Percentiles rank a stretch among this genome's conserved stretches.
Evolutionary conservation across 2,113 vertebrate genomes (phyloP).

Genomic region (Rostratula benghalensis): DNA sequence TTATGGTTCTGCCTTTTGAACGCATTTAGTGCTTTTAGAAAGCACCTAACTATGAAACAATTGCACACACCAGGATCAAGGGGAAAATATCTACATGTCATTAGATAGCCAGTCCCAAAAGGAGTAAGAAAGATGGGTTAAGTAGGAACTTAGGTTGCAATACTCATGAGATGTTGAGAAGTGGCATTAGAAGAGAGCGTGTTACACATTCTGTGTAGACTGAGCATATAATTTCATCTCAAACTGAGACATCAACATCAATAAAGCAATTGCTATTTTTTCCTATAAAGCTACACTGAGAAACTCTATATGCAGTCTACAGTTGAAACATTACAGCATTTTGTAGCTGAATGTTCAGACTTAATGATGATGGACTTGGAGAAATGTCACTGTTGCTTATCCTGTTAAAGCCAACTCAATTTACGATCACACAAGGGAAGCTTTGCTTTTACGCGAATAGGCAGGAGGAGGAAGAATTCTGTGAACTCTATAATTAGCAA

Average conservation of each 20-base stretch:
- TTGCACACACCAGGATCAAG: neutral
- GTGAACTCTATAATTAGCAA: neutral
- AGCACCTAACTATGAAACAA: no score
- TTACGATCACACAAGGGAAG: neutral
- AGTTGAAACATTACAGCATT: neutral
- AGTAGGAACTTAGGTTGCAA: neutral
- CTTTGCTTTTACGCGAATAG: neutral
- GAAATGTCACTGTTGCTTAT: neutral
- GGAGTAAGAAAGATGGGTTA: neutral
- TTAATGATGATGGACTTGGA: neutral
- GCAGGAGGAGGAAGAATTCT: neutral
- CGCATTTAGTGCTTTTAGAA: neutral
- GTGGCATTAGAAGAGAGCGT: neutral
- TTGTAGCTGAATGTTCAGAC: neutral
- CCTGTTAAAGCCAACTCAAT: neutral
- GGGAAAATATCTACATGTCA: neutral
- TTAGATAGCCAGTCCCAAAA: neutral
- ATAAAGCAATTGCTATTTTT: neutral
- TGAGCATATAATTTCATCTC: neutral
- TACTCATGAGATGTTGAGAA: neutral
- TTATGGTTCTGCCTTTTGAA: neutral
- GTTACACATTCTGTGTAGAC: neutral
- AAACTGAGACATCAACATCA: neutral
- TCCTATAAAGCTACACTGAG: neutral
- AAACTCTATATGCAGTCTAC: neutral